Conservation (phyloP, 2,888 invertebrate genomes). For the Orthosia cruda region DNA sequence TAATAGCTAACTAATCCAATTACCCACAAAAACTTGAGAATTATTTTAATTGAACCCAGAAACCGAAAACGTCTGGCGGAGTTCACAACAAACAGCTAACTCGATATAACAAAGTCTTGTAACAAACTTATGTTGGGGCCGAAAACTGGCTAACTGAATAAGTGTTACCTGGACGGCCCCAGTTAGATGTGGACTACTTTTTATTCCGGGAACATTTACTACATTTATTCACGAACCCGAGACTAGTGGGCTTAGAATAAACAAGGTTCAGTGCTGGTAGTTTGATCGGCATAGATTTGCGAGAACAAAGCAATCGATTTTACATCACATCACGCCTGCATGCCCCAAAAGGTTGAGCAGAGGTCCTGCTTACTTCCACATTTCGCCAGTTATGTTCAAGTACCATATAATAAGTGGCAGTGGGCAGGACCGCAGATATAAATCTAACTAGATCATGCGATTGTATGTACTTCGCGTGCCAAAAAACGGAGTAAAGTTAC, state of each 20-base stretch:
- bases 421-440: too few relatives aligned
- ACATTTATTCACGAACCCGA: slow-evolving; percentile 55
- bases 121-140: slow-evolving; percentile 62
- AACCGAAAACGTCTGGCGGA: slow-evolving; percentile 42
- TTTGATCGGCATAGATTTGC: background rate
- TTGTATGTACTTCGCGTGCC: too few relatives aligned
- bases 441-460: too few relatives aligned
- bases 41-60: slow-evolving; percentile 58
- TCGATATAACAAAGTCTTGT: slow-evolving; percentile 59
- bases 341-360: too few relatives aligned
- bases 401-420: too few relatives aligned
- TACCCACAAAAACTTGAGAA: slow-evolving; percentile 35
- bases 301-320: background rate
- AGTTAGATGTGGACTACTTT: slow-evolving; percentile 43
- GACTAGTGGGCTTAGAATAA: slow-evolving; percentile 48
- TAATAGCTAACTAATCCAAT: slow-evolving; percentile 26
- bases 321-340: too few relatives aligned
- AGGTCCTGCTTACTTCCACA: too few relatives aligned
- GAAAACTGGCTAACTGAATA: slow-evolving; percentile 67
- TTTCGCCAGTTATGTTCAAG: too few relatives aligned
- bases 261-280: slow-evolving; percentile 45
- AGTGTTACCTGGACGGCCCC: slow-evolving; percentile 63
- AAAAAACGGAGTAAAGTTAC: too few relatives aligned
- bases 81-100: slow-evolving; percentile 56
- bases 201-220: slow-evolving; percentile 56